These are phyloP conservation scores for Bombus turneri DNA, from an alignment of 1,140 invertebrate species.

Conservation along the genomic window DNA sequence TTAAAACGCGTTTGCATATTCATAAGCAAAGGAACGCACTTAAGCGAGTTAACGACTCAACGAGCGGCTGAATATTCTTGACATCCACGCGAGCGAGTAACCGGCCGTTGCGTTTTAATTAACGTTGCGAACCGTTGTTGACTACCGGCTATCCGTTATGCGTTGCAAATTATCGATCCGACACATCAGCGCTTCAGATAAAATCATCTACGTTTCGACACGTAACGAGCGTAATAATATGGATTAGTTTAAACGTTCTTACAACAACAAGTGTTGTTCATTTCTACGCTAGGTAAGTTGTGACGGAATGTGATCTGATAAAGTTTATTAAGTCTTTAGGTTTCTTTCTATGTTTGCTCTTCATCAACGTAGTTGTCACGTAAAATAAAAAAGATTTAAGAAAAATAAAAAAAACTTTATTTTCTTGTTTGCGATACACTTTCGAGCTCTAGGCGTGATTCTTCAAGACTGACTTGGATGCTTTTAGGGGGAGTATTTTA, in stretches of 20 bases:
- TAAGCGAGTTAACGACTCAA: conserved; percentile 43
- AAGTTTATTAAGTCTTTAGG: background rate
- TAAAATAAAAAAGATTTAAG: too few species aligned
- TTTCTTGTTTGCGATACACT: too few species aligned
- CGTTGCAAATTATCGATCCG: background rate
- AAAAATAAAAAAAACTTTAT: too few species aligned
- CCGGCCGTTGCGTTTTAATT: conserved; percentile 25
- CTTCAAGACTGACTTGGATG: too few species aligned
- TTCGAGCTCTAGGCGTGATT: too few species aligned
- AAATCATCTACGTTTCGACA: background rate
- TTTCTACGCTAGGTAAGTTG: too few species aligned
- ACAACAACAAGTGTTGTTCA: too few species aligned
- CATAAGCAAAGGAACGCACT: conserved; percentile 38
- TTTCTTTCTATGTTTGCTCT: too few species aligned
- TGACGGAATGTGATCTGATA: too few species aligned
- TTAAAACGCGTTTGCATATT: conserved; percentile 45
- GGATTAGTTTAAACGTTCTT: background rate
- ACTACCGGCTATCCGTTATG: background rate
- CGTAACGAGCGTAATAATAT: background rate
- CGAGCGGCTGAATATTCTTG: conserved; percentile 41
- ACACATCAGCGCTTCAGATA: background rate
- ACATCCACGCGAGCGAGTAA: conserved; percentile 19
- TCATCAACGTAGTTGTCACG: too few species aligned
- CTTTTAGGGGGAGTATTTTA: too few species aligned
- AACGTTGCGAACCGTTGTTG: conserved; percentile 19